Evolutionary conservation across 2,888 invertebrate species (phyloP).

Genomic region (Acrobasis consociella): DNA sequence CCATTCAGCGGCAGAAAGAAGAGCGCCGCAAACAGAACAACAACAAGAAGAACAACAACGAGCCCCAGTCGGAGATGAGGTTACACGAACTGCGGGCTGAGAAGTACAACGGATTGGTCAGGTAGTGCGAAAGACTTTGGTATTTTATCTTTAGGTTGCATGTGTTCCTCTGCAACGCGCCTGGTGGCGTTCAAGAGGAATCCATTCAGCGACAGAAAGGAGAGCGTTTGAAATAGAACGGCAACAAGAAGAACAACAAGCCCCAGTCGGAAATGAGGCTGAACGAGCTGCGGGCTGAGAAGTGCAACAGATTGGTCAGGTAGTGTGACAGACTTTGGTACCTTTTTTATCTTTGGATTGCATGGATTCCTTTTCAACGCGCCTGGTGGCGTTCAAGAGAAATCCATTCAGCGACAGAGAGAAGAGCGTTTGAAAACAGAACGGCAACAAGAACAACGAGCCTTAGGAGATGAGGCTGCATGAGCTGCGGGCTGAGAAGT

Average conservation of each 20-base stretch:
- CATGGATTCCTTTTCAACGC: no score
- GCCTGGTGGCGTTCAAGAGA: conserved; percentile 76
- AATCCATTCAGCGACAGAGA: conserved; percentile 68
- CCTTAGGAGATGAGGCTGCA: conserved; percentile 89
- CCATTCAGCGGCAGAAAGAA: conserved; percentile 70
- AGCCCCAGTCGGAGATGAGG: conserved; percentile 85
- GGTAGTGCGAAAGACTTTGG: conserved; percentile 42
- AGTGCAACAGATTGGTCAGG: conserved; percentile 96
- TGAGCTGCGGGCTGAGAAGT: conserved; percentile 96
- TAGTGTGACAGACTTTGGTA: conserved; percentile 48
- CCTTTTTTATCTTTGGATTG: neutral
- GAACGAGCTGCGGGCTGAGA: conserved; percentile 96
- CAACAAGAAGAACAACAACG: conserved; percentile 75
- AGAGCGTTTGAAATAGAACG: conserved; percentile 83
- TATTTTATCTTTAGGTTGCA: no score
- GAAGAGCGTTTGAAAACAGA: conserved; percentile 84
- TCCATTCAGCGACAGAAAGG: conserved; percentile 69
- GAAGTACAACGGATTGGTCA: conserved; percentile 96
- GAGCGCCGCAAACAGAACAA: conserved; percentile 83
- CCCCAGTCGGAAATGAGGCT: conserved; percentile 88
- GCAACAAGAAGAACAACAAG: conserved; percentile 73
- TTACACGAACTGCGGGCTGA: conserved; percentile 96
- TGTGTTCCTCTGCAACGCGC: no score
- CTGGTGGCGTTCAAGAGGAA: conserved; percentile 72
- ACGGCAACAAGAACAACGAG: conserved; percentile 75